A percentile compares a stretch with the other conserved stretches of the same genome.
These are phyloP conservation scores for Baryphthengus martii DNA, from an alignment of 2,113 vertebrate genomes.

Conservation along the genomic window DNA sequence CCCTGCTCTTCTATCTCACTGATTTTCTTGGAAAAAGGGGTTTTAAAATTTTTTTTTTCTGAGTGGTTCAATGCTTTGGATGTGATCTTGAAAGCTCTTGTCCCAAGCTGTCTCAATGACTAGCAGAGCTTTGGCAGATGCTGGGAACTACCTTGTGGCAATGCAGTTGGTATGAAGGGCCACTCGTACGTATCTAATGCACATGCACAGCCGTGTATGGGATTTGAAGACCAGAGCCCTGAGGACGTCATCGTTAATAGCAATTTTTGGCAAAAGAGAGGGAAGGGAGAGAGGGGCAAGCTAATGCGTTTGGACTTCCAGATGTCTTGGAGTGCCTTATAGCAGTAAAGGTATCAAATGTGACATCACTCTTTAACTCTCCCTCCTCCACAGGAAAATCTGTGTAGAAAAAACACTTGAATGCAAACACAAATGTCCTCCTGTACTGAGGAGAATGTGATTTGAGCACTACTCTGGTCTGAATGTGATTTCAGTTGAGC, in stretches of 20 bases:
- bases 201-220: neutral
- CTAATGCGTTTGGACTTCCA: neutral
- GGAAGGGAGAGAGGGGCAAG: neutral
- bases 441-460: neutral
- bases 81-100: rapidly evolving
- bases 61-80: neutral
- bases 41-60: neutral
- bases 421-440: neutral
- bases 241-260: neutral
- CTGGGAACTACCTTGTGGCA: neutral
- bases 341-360: neutral
- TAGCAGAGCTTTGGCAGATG: neutral
- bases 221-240: neutral
- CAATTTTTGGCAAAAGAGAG: neutral
- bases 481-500: neutral
- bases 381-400: neutral
- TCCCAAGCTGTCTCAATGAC: neutral
- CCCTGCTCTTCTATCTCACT: neutral
- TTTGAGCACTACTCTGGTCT: neutral
- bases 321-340: neutral
- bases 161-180: neutral
- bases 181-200: rapidly evolving
- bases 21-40: neutral
- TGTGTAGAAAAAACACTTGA: neutral
- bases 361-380: neutral